phyloP scores from a whole-genome alignment of 2,113 vertebrate genomes.

The Gallinago media region DNA sequence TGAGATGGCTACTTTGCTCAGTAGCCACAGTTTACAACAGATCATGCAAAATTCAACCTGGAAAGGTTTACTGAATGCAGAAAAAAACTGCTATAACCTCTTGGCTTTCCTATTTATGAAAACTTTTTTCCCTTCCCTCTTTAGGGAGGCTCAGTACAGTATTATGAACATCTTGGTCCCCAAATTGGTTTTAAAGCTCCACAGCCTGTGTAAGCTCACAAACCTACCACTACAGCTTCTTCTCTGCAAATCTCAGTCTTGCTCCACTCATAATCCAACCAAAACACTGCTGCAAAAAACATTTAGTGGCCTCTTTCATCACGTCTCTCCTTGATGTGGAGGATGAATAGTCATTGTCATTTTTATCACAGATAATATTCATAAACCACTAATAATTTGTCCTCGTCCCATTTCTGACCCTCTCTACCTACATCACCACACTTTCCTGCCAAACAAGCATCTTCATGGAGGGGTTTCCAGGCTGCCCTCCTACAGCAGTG shows the following conservation, averaged over 20 bases:
- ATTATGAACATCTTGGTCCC: not conserved
- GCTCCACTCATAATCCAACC: not conserved
- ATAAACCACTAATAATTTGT: not conserved
- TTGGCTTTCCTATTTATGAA: not conserved
- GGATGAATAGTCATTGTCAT: not conserved
- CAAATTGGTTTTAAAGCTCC: not conserved
- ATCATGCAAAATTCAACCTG: not conserved
- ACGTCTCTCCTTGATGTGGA: not conserved
- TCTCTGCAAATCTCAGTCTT: not conserved
- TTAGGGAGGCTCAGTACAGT: not conserved
- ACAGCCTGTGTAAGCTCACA: not conserved
- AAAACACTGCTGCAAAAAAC: not conserved
- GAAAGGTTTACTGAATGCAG: not conserved
- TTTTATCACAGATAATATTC: not conserved
- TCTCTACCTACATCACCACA: not conserved
- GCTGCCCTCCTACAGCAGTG: not conserved
- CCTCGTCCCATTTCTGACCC: not conserved
- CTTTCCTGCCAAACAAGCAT: not conserved
- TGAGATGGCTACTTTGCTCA: not conserved
- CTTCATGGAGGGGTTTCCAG: rapidly evolving
- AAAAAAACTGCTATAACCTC: not conserved
- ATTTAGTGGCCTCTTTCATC: not conserved
- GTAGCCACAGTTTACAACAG: not conserved
- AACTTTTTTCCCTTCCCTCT: not conserved
- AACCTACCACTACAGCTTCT: not conserved